Evolutionary conservation across 2,888 invertebrate species (phyloP), one percentile per base, ranked within the genome.

Genomic region (Dynastes maya): DNA sequence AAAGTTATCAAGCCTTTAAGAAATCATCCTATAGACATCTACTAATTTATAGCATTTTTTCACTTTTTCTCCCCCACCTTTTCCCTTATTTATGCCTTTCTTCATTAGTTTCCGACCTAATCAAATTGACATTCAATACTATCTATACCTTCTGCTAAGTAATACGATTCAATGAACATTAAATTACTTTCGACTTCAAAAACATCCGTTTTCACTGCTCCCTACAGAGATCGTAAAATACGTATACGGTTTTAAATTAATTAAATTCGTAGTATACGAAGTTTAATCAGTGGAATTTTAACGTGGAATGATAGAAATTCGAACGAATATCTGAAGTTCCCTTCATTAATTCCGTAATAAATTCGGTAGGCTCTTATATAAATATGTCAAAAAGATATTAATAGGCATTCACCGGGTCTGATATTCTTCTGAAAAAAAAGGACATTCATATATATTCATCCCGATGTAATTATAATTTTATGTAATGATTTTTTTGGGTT

Each of bases 211-310:
- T 22, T 16, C 22, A 16, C 55, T 22, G 22, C 16, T 22, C 6
- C 16, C 0, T 55, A 45, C 8, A 55, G 13, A 0, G 3, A 55
- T n/a, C 6, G 55, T 55, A 55, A 55, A 55, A 55, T 55, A 55
- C 55, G 22, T 55, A 16, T 5, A 16, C 22, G 6, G 22, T 55
- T 55, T 55, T 55, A 55, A n/a, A 22, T 55, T 55, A 55, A 55
- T 55, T 55, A 55, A 55, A 55, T 55, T 55, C 55, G 55, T 55
- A 55, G 22, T 16, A 4, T 3, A 55, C n/a, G n/a, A 55, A 55
- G 13, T 8, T 13, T 55, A 55, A 55, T 55, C 55, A 55, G 55
- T 16, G 55, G 55, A 55, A 55, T 55, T n/a, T 55, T 55, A 55
- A 55, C 22, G n/a, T 13, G 55, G 22, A 6, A 22, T 55, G 55